phyloP scores from a whole-genome alignment of 2,113 vertebrate genomes.

The Amphiprion ocellaris region DNA sequence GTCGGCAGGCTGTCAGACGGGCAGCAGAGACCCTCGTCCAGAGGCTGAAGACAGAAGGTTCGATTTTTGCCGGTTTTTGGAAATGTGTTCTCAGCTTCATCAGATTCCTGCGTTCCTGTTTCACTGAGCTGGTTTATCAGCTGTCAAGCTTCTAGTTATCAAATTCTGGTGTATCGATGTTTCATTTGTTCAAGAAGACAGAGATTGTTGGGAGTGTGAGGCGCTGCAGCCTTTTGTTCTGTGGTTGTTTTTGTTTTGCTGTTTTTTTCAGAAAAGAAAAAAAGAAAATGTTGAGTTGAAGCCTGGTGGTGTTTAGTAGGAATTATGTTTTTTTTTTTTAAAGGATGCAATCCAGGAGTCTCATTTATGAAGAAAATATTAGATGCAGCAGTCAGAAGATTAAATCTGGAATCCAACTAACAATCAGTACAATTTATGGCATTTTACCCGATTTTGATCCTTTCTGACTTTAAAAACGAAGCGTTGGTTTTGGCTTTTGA shows the following conservation, averaged over 20 bases:
- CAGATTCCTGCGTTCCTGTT: background rate
- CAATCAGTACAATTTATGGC: too few species aligned
- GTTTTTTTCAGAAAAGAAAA: slow-evolving; percentile 11
- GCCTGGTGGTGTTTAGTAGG: too few species aligned
- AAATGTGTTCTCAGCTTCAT: slow-evolving; percentile 19
- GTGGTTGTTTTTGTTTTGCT: slow-evolving; percentile 8
- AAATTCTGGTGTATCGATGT: slow-evolving; percentile 21
- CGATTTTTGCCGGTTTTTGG: slow-evolving; percentile 27
- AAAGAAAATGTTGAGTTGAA: background rate
- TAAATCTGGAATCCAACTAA: background rate
- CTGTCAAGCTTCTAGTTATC: background rate
- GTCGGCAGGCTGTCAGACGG: slow-evolving; percentile 44
- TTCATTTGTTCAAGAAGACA: slow-evolving; percentile 12
- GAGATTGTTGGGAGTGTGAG: background rate
- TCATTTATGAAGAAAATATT: slow-evolving; percentile 32
- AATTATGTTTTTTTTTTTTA: background rate
- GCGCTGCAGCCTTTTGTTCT: background rate
- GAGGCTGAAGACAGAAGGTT: slow-evolving; percentile 1
- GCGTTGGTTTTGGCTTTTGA: too few species aligned
- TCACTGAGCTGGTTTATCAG: slow-evolving; percentile 23
- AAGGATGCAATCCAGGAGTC: slow-evolving; percentile 39
- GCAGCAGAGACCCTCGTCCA: slow-evolving; percentile 11
- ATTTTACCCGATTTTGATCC: background rate
- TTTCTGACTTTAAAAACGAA: too few species aligned
- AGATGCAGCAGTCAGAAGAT: background rate